These are phyloP conservation scores for Trypoxylus dichotomus DNA, from an alignment of 1,140 invertebrate genomes.

Conservation along the genomic window DNA sequence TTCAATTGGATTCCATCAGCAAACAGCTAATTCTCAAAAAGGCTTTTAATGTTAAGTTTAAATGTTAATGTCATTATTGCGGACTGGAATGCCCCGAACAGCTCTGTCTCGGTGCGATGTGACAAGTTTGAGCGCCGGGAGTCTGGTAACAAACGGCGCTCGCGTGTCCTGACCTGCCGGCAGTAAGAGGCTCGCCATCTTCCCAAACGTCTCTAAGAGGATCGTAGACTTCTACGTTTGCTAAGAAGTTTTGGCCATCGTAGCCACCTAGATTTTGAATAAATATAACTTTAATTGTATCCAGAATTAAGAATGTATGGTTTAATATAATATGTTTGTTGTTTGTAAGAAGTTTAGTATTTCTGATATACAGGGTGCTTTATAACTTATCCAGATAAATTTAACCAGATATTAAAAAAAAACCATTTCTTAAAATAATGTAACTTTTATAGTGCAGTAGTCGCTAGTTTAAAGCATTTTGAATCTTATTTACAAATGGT, in stretches of 20 bases:
- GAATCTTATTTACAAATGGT: too few relatives aligned
- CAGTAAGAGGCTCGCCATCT: slow-evolving; percentile 75
- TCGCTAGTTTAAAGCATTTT: too few relatives aligned
- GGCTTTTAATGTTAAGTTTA: background rate
- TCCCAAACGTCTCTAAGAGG: slow-evolving; percentile 75
- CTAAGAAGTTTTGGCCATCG: slow-evolving; percentile 79
- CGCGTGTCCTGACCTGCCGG: slow-evolving; percentile 85
- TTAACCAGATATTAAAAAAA: too few relatives aligned
- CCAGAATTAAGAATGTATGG: background rate
- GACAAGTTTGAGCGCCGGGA: slow-evolving; percentile 60
- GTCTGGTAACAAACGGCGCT: slow-evolving; percentile 82
- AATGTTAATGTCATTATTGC: background rate
- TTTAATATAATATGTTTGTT: too few relatives aligned
- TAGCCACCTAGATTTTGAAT: slow-evolving; percentile 72
- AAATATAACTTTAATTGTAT: background rate
- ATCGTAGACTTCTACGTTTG: slow-evolving; percentile 85
- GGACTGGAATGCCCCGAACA: slow-evolving; percentile 19
- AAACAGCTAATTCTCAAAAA: background rate
- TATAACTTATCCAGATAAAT: too few relatives aligned
- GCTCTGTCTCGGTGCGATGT: slow-evolving; percentile 43
- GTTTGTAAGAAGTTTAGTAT: too few relatives aligned
- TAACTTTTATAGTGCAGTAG: too few relatives aligned
- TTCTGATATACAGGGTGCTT: too few relatives aligned
- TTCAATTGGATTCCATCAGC: background rate
- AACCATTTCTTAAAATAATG: too few relatives aligned